phyloP scores from a whole-genome alignment of 2,113 vertebrate species.

The Sturnus vulgaris region DNA sequence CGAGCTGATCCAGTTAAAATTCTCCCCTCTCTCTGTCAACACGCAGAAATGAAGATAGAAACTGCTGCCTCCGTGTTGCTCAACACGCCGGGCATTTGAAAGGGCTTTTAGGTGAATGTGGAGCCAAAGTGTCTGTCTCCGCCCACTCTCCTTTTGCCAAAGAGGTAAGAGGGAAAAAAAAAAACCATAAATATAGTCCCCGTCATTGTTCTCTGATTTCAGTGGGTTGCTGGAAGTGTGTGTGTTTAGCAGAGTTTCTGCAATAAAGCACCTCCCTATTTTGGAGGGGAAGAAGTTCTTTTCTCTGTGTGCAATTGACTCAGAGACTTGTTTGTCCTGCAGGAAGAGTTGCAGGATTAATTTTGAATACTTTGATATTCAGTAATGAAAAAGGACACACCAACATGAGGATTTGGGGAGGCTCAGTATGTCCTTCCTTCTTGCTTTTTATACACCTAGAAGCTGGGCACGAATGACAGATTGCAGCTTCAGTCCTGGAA shows the following conservation, averaged over 20 bases:
- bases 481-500: background rate
- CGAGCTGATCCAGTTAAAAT: conserved; percentile 4
- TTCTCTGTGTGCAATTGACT: background rate
- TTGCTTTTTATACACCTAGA: background rate
- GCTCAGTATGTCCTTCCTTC: background rate
- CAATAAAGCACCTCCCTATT: background rate
- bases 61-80: conserved; percentile 37
- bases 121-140: conserved; percentile 56
- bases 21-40: conserved; percentile 16
- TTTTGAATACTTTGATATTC: background rate
- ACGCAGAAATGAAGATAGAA: conserved; percentile 22
- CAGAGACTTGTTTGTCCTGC: conserved; percentile 11
- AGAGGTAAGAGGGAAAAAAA: background rate
- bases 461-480: background rate
- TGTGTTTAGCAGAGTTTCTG: background rate
- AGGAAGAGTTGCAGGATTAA: conserved; percentile 46
- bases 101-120: conserved; percentile 31
- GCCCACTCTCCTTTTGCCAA: conserved; percentile 8
- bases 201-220: background rate
- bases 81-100: background rate
- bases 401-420: background rate
- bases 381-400: background rate
- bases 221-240: background rate
- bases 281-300: background rate
- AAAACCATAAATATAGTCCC: background rate